Evolutionary conservation across 2,797 vertebrate species (phyloP).

Genomic region (Botia almorhae): DNA sequence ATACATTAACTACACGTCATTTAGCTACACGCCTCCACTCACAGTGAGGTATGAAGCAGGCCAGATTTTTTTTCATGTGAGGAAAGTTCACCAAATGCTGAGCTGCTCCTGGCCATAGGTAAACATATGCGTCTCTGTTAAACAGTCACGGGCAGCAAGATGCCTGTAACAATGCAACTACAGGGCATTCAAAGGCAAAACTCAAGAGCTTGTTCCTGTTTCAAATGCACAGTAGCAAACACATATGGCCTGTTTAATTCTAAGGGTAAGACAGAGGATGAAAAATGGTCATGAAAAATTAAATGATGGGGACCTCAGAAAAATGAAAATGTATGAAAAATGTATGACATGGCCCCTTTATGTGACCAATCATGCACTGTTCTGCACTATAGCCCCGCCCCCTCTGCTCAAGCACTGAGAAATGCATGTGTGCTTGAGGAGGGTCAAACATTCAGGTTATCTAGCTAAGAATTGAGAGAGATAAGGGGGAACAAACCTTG

Average conservation of each 20-base stretch:
- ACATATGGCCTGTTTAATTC: not conserved
- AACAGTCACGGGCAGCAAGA: not conserved
- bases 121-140: not conserved
- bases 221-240: slow-evolving; percentile 9
- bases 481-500: slow-evolving; percentile 83
- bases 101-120: not conserved
- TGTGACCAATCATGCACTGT: slow-evolving; percentile 53
- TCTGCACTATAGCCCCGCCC: slow-evolving; percentile 35
- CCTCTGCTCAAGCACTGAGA: slow-evolving; percentile 51
- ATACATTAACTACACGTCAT: not conserved
- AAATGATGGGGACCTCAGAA: not conserved
- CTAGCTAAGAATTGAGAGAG: slow-evolving; percentile 74
- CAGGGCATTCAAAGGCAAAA: not conserved
- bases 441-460: slow-evolving; percentile 48
- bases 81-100: not conserved
- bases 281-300: slow-evolving; percentile 21
- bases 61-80: not conserved
- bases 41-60: not conserved
- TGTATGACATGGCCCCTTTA: slow-evolving; percentile 37
- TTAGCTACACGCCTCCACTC: not conserved
- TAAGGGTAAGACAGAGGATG: not conserved
- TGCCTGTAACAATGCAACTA: not conserved
- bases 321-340: slow-evolving; percentile 1
- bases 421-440: slow-evolving; percentile 53
- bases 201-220: not conserved